Evolutionary conservation across 2,113 vertebrate genomes (phyloP).

Genomic region (Leptodactylus fuscus): DNA sequence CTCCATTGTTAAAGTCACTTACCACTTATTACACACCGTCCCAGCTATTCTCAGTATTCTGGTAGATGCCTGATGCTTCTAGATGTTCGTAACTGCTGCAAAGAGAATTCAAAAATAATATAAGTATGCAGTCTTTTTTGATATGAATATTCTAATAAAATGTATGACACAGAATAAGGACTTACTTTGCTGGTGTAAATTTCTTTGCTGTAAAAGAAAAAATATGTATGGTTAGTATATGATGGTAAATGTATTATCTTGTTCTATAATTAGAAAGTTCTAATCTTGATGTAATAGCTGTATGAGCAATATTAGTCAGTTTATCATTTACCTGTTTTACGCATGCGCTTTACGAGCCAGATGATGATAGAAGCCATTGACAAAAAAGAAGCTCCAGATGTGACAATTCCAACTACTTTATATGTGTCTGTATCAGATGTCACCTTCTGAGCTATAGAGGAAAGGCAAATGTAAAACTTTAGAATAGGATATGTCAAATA

Average conservation of each 20-base stretch:
- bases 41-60: constrained; percentile 9
- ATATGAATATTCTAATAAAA: not conserved
- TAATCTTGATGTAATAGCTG: not conserved
- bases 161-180: not conserved
- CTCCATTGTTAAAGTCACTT: not conserved
- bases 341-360: constrained; percentile 68
- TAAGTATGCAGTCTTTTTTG: not conserved
- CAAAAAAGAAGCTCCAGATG: constrained; percentile 63
- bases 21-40: not conserved
- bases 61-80: constrained; percentile 45
- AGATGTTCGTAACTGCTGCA: constrained; percentile 49
- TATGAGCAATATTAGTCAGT: not conserved
- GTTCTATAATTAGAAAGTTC: not conserved
- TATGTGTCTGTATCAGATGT: constrained; percentile 48
- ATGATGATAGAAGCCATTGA: constrained; percentile 61
- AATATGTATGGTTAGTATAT: constrained; percentile 62
- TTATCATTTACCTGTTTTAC: constrained; percentile 67
- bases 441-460: constrained; percentile 60
- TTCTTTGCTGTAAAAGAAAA: constrained; percentile 73
- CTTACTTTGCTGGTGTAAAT: constrained; percentile 68
- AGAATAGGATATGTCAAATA: not conserved
- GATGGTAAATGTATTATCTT: not conserved
- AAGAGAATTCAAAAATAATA: not conserved
- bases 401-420: constrained; percentile 61
- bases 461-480: not conserved